phyloP scores from a whole-genome alignment of 2,797 vertebrate genomes.

The Parambassis ranga region DNA sequence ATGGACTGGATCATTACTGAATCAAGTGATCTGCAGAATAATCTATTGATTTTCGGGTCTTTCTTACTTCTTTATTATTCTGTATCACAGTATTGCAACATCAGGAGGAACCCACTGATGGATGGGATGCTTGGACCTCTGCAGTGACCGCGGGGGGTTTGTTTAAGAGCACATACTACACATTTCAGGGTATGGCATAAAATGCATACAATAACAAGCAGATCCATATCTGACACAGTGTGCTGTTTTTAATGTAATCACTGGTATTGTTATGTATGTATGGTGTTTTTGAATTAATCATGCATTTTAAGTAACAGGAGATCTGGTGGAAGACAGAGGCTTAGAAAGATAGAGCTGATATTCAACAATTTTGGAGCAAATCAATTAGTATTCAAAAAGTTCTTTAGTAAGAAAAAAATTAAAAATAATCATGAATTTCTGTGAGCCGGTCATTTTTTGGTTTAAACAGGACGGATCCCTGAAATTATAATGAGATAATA shows the following conservation, averaged over 20 bases:
- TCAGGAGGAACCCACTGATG: conserved; percentile 83
- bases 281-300: conserved; percentile 17
- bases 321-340: not conserved
- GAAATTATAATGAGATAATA: not conserved
- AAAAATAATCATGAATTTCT: not conserved
- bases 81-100: conserved; percentile 85
- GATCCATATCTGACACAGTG: conserved; percentile 18
- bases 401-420: conserved; percentile 10
- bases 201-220: conserved; percentile 16
- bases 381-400: conserved; percentile 16
- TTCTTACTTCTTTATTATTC: conserved; percentile 87
- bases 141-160: conserved; percentile 61
- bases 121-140: conserved; percentile 69
- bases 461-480: not conserved
- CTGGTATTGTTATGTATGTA: conserved; percentile 10
- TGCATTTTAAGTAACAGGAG: conserved; percentile 6
- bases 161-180: conserved; percentile 47
- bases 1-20: conserved; percentile 86
- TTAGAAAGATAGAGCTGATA: too few species aligned
- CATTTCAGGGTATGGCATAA: conserved; percentile 29
- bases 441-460: not conserved
- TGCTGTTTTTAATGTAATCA: conserved; percentile 13
- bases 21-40: conserved; percentile 88
- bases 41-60: conserved; percentile 86
- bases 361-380: too few species aligned